Base-by-base conservation (phyloP, 2,888 invertebrate genomes). In the Cheilosia urbana region DNA sequence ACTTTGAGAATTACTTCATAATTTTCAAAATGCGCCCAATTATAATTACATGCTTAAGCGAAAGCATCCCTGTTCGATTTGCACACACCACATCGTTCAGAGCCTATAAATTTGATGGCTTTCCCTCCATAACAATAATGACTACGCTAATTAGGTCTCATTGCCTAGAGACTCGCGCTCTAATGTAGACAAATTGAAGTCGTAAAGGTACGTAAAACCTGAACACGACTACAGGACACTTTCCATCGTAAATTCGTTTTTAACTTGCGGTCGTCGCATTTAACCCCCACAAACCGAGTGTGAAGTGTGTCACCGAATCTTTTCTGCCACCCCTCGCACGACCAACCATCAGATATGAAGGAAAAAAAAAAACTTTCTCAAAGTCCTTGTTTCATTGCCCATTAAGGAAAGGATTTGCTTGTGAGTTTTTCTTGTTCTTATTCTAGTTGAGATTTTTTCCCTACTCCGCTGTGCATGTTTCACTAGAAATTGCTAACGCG, bases 401-500 rank as follows among this genome's bases (percentile, higher is more conserved):
- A 85, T 85, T 85, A 85, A 81, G 76, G 68, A 85, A 85, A 85
- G 85, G 85, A 85, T 85, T 85, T 85, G 85, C 85, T 71, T 85
- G 85, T 53, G 76, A 81, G 72, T 85, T 77, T 65, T 75, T 76
- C 49, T 71, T 79, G 57, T 65, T 84, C 47, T 73, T n/a, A 55
- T 65, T 84, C 47, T 73, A 13, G n/a, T 42, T 58, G 34, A 65
- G 58, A 55, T 63, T 72, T 78, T 68, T 60, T 47, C 57, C 37
- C n/a, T 49, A 15, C 27, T 45, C 34, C 11, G 42, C 69, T 80
- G 76, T 85, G 81, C 85, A 85, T 91, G 91, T 91, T 91, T 90
- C 91, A 91, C 91, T 91, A 91, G 91, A 91, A 91, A 91, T 91
- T 91, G 91, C 91, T 88, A 89, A 91, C 90, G 90, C 91, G 91